Conservation (phyloP, 2,113 vertebrate species). For the Stomatorhinus ivindoensis region DNA sequence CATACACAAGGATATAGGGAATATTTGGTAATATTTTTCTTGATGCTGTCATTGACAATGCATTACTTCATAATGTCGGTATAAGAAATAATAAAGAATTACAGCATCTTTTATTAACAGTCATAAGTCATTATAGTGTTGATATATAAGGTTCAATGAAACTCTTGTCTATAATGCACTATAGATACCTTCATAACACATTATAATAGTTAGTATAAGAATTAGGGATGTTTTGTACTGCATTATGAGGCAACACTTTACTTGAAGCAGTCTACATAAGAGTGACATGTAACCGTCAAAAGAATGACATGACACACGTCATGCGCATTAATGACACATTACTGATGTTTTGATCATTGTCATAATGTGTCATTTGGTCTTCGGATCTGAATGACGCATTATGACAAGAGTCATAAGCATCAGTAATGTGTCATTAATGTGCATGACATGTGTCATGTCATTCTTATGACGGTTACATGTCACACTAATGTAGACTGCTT, state of each 20-base stretch:
- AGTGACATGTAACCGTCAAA: too few species aligned
- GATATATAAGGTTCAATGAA: neutral
- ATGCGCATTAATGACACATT: too few species aligned
- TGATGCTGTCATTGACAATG: neutral
- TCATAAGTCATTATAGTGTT: neutral
- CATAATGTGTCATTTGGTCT: too few species aligned
- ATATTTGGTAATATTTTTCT: neutral
- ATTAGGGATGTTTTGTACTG: neutral
- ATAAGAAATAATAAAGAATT: neutral
- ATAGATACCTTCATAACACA: neutral
- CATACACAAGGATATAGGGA: neutral
- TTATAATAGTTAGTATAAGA: neutral
- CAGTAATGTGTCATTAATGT: too few species aligned
- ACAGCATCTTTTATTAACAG: neutral
- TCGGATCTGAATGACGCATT: too few species aligned
- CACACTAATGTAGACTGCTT: too few species aligned
- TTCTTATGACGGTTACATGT: too few species aligned
- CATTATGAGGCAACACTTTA: neutral
- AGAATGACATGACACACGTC: too few species aligned
- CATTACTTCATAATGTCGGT: neutral
- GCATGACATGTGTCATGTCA: too few species aligned
- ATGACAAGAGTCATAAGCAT: too few species aligned
- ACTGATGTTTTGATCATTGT: too few species aligned
- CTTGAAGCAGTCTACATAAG: too few species aligned
- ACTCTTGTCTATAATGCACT: neutral